Base-by-base conservation (phyloP, 2,888 invertebrate genomes). In the Drosophila parthenogenetica region DNA sequence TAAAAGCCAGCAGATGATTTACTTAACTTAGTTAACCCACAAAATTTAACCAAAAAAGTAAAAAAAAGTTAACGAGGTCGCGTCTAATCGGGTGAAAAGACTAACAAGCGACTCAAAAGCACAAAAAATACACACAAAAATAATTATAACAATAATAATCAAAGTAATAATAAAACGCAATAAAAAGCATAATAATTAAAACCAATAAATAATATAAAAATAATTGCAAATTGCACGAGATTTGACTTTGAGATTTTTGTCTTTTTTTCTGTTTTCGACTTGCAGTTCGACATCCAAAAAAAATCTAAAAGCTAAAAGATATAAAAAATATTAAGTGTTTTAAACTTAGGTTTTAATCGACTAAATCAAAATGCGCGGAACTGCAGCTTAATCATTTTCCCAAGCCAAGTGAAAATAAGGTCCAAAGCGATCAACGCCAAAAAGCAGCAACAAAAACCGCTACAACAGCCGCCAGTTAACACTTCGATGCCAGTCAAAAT, bases 41-140 rank as follows among this genome's bases (percentile, higher is more conserved):
- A 19, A 67, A 57, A 69, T 7, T 25, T 57, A 57, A 57, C 58
- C 39, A 42, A 58, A 35, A 35, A 29, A 29, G 29, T 8, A 8
- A 3, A 35, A 35, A 35, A 42, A 40, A 49, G 40, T 69, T 64
- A 78, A 79, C 61, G 64, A 69, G 75, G 37, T 64, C 60, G 63
- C 64, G 50, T 32, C 55, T 74, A 76, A 79, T 55, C 58, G 58
- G 79, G 75, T 78, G 64, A 60, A 50, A 60, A 72, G 72, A 65
- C 46, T 72, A 72, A 72, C 72, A 57, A 70, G 35, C 48, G 61
- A 67, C 60, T 60, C 16, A 32, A 62, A 8, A 8, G 29, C 29
- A n/a, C 55, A 51, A 35, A 25, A 39, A 65, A 51, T 22, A 50
- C 39, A 50, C 65, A 69, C 29, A 61, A 43, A 39, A 68, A 62